Percentiles rank a stretch among this genome's conserved stretches.
phyloP scores from a whole-genome alignment of 1,140 invertebrate species.

The Drosophila navojoa region DNA sequence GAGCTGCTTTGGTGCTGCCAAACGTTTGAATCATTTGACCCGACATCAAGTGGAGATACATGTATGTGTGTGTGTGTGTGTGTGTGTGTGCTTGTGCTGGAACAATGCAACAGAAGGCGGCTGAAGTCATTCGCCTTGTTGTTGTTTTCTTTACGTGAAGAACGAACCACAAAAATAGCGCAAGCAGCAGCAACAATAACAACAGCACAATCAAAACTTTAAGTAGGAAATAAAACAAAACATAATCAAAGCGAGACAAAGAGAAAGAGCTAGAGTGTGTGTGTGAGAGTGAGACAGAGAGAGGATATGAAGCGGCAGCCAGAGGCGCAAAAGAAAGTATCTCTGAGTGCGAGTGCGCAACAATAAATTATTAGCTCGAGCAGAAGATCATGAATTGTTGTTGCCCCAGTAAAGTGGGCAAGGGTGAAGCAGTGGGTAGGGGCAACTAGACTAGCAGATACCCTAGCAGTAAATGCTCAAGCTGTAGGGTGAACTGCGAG shows the following conservation, averaged over 20 bases:
- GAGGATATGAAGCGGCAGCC: conserved; percentile 13
- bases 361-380: conserved; percentile 66
- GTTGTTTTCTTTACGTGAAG: conserved; percentile 28
- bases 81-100: conserved; percentile 21
- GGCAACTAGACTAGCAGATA: background rate
- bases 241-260: background rate
- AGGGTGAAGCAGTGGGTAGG: background rate
- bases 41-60: conserved; percentile 53
- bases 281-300: conserved; percentile 4
- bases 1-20: conserved; percentile 19
- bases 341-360: conserved; percentile 41
- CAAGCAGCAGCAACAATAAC: conserved; percentile 30
- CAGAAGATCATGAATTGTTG: conserved; percentile 35
- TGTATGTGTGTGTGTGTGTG: conserved; percentile 2
- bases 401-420: background rate
- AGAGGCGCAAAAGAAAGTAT: conserved; percentile 52
- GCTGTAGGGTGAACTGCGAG: no score
- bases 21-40: conserved; percentile 72
- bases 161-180: conserved; percentile 61
- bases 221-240: conserved; percentile 63
- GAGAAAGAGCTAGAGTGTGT: background rate
- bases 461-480: background rate
- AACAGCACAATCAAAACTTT: conserved; percentile 59
- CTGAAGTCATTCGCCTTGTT: conserved; percentile 43
- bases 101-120: conserved; percentile 40